Base-by-base conservation (phyloP, 2,113 vertebrate species). In the Chitala chitala region DNA sequence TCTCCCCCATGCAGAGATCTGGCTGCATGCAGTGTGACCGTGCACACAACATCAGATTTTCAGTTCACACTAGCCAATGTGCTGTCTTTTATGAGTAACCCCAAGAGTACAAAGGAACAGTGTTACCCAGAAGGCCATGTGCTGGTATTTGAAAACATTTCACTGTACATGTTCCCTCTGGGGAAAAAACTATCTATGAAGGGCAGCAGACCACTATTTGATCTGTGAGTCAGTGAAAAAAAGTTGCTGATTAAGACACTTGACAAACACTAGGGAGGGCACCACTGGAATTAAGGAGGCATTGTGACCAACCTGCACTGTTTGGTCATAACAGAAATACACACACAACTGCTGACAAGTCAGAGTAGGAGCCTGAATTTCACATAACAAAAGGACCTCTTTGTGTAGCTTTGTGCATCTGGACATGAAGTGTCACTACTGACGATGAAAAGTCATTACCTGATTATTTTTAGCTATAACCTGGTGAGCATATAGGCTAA, bases 231-330 rank as follows among this genome's bases (percentile, higher is more conserved):
- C 13, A 63, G 12, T 6, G 12, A 12, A 46, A 46, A 46, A 46
- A 46, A 46, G 12, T 46, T 12, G 22, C 24, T 66, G 38, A 42
- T 44, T 40, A 66, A 68, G 8, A 42, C 7, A 10, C 13, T 46
- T 46, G 40, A 22, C 46, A 42, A 15, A 29, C 24, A 46, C 42
- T 48, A 46, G 40, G 22, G 22, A n/a, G n/a, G 9, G 13, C 26
- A 10, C 42, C 22, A 42, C n/a, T 68, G 64, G 42, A 68, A 68
- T 68, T 68, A 68, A 68, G 42, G 64, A 68, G 64, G 29, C n/a
- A 42, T n/a, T n/a, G 22, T 46, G 42, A 46, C 36, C 48, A 2
- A 51, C 48, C 38, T 40, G 36, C 20, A 22, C 42, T 46, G 22
- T 42, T n/a, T 68, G 40, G 38, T 63, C 64, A n/a, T 26, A 38